phyloP scores from a whole-genome alignment of 1,140 invertebrate species.

The Antheraea pernyi region DNA sequence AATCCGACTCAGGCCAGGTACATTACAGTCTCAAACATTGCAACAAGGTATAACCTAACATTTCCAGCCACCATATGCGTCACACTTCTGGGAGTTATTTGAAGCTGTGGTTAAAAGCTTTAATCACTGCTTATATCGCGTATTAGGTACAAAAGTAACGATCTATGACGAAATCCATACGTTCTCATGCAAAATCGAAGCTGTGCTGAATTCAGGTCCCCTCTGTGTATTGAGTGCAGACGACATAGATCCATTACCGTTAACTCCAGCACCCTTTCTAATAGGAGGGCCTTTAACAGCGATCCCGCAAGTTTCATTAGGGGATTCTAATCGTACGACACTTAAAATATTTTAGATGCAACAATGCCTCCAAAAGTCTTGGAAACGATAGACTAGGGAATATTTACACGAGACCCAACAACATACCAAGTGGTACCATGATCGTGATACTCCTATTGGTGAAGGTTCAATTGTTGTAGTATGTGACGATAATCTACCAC shows the following conservation, averaged over 20 bases:
- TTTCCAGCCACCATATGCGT: no score
- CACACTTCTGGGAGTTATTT: no score
- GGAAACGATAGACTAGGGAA: conserved; percentile 34
- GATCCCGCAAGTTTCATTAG: conserved; percentile 19
- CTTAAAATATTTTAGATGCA: conserved; percentile 30
- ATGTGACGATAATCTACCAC: no score
- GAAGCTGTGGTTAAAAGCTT: no score
- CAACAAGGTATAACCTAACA: no score
- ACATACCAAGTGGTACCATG: conserved; percentile 35
- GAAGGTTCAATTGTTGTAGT: conserved; percentile 24
- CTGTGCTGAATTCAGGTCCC: no score
- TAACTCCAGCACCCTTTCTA: no score
- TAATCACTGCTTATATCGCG: conserved; percentile 40
- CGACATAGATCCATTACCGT: no score
- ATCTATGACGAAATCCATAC: no score
- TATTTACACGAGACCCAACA: conserved; percentile 43
- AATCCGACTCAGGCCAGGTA: not conserved
- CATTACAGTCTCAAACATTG: conserved; percentile 8
- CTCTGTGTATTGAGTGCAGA: no score
- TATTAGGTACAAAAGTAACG: conserved; percentile 27
- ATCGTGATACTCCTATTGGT: conserved; percentile 6
- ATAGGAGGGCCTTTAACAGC: no score
- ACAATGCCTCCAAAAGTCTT: conserved; percentile 29
- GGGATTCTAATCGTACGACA: conserved; percentile 6
- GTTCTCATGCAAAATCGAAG: no score